phyloP scores from a whole-genome alignment of 2,797 vertebrate genomes.

The Atherinosoma microstoma region DNA sequence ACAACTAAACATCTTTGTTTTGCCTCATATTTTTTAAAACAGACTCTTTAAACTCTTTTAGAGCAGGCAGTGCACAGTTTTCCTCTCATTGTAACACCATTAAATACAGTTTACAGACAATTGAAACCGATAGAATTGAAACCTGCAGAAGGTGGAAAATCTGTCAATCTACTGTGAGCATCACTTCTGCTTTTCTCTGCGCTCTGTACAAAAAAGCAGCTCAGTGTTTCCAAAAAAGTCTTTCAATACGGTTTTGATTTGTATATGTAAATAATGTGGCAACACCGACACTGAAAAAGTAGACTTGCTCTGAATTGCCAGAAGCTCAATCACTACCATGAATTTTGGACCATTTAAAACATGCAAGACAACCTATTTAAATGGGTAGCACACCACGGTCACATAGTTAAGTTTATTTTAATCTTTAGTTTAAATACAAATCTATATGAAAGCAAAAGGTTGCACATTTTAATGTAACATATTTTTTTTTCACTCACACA shows the following conservation, averaged over 20 bases:
- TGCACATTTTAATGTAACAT: too few relatives aligned
- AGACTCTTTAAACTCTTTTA: not conserved
- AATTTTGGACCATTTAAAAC: not conserved
- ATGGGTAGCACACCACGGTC: not conserved
- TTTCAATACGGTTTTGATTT: not conserved
- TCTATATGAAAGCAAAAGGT: not conserved
- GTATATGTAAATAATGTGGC: too few relatives aligned
- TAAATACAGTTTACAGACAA: conserved; percentile 13
- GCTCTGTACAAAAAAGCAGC: not conserved
- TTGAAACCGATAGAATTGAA: conserved; percentile 37
- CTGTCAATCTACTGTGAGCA: not conserved
- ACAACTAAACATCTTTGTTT: not conserved
- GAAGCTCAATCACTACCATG: not conserved
- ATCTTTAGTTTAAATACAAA: not conserved
- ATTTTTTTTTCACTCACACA: not conserved
- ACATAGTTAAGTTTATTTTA: not conserved
- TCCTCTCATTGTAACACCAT: conserved; percentile 33
- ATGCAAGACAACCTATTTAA: not conserved
- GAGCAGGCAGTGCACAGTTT: conserved; percentile 4
- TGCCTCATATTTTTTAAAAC: conserved; percentile 6
- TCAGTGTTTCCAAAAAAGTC: not conserved
- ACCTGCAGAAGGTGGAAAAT: conserved; percentile 22
- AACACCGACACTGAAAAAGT: too few relatives aligned
- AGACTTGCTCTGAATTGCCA: not conserved
- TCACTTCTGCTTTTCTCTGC: too few relatives aligned